Evolutionary conservation across 2,888 invertebrate genomes (phyloP), one percentile per base, ranked within the genome.

Genomic region (Pseudeuparius sepicola): DNA sequence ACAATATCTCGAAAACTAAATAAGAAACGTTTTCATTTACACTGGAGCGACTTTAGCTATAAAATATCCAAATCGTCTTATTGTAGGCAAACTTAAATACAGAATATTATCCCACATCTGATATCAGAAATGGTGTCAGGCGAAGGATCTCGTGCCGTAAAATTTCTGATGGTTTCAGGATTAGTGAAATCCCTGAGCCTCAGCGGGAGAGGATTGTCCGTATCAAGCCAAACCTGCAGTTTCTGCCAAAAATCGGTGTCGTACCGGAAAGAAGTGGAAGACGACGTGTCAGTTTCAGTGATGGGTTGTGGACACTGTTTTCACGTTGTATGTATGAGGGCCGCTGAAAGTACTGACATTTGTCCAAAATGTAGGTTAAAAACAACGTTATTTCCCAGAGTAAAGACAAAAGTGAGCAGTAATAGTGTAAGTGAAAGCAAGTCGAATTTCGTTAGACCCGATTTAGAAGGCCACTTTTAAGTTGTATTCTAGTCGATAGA

Each of bases 401-500:
- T 31, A n/a, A 50, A 47, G 25, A n/a, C n/a, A n/a, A n/a, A n/a
- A n/a, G n/a, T n/a, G n/a, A n/a, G n/a, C n/a, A n/a, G n/a, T n/a
- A n/a, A n/a, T n/a, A n/a, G n/a, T n/a, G n/a, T n/a, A n/a, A n/a
- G n/a, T n/a, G n/a, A n/a, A n/a, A n/a, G n/a, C n/a, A 43, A 43
- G 35, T 34, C 45, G 30, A 31, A 20, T 13, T 42, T 48, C 31
- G 34, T 44, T 32, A 51, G 62, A 39, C 62, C 62, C 10, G 59
- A 63, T 42, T 44, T 63, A 25, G 62, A 63, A 45, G 62, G 62
- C 16, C 59, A 59, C 41, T 61, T 63, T 50, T 62, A 55, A 53
- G 16, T n/a, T 25, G 27, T 13, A 7, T 35, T 20, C 17, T 36
- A n/a, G n/a, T n/a, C n/a, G n/a, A n/a, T n/a, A n/a, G n/a, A n/a